Percentiles rank a stretch among this genome's conserved stretches.
Conservation (phyloP, 2,113 vertebrate genomes). For the Oncorhynchus nerka region DNA sequence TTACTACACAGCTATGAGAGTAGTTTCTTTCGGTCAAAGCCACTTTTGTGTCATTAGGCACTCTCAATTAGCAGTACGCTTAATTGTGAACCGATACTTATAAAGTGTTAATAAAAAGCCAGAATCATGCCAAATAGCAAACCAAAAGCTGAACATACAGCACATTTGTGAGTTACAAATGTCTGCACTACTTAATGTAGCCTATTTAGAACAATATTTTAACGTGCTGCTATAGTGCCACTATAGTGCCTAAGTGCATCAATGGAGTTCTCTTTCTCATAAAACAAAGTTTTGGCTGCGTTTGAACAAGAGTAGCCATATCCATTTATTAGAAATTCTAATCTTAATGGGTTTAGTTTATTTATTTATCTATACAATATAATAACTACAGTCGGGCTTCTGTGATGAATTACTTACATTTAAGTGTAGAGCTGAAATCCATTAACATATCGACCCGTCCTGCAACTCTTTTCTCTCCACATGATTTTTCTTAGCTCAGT, state of each 20-base stretch:
- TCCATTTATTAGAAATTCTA: constrained; percentile 39
- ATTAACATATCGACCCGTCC: constrained; percentile 57
- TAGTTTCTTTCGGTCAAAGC: too few relatives aligned
- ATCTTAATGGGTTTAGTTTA: constrained; percentile 47
- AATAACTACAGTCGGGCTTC: constrained; percentile 30
- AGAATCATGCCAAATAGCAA: too few relatives aligned
- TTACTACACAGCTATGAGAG: too few relatives aligned
- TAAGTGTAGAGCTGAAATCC: constrained; percentile 51
- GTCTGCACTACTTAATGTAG: too few relatives aligned
- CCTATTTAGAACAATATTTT: too few relatives aligned
- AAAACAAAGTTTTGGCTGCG: constrained; percentile 4
- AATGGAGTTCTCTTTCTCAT: constrained; percentile 3
- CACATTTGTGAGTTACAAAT: too few relatives aligned
- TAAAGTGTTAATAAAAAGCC: too few relatives aligned
- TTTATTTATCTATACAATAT: constrained; percentile 50
- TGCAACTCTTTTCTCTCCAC: constrained; percentile 39
- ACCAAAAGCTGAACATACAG: too few relatives aligned
- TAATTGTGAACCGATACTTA: too few relatives aligned
- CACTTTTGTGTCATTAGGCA: too few relatives aligned
- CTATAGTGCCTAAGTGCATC: background rate
- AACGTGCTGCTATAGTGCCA: background rate
- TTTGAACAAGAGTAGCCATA: constrained; percentile 3
- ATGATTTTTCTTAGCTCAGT: constrained; percentile 43
- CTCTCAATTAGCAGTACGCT: too few relatives aligned
- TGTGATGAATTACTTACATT: constrained; percentile 44